Percentiles rank a stretch among this genome's conserved stretches.
Conservation (phyloP, 2,113 vertebrate species). For the Heterotilapia buettikoferi region DNA sequence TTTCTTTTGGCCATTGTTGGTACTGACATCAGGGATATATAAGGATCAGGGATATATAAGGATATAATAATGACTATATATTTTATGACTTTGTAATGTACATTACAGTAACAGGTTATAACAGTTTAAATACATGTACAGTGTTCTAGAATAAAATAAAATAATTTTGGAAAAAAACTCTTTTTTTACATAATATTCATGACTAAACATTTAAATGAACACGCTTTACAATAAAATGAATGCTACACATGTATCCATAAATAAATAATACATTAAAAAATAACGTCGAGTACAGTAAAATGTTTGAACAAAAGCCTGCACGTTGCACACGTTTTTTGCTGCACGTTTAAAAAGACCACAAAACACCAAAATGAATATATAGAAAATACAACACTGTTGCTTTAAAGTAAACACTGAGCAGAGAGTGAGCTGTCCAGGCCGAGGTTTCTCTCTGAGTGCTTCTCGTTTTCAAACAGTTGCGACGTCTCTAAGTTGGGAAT, state of each 20-base stretch:
- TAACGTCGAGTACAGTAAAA: neutral
- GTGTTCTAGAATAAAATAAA: neutral
- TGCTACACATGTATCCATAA: neutral
- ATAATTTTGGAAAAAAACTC: neutral
- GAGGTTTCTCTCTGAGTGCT: neutral
- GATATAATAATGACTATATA: neutral
- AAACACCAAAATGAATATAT: neutral
- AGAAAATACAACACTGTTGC: neutral
- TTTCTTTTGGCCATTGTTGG: neutral
- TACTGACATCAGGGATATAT: neutral
- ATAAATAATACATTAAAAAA: neutral
- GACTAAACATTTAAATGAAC: neutral
- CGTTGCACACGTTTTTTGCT: fast-evolving
- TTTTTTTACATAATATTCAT: neutral
- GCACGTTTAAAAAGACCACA: neutral
- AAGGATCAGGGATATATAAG: neutral
- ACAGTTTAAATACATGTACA: neutral
- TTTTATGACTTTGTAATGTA: neutral
- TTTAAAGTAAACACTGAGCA: neutral
- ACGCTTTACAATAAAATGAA: neutral
- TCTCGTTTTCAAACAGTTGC: neutral
- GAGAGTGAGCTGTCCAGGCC: neutral
- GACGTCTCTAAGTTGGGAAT: neutral
- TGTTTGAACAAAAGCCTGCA: neutral
- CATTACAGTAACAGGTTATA: neutral